Conservation (phyloP, 2,797 vertebrate genomes). For the Hemitrygon akajei region DNA sequence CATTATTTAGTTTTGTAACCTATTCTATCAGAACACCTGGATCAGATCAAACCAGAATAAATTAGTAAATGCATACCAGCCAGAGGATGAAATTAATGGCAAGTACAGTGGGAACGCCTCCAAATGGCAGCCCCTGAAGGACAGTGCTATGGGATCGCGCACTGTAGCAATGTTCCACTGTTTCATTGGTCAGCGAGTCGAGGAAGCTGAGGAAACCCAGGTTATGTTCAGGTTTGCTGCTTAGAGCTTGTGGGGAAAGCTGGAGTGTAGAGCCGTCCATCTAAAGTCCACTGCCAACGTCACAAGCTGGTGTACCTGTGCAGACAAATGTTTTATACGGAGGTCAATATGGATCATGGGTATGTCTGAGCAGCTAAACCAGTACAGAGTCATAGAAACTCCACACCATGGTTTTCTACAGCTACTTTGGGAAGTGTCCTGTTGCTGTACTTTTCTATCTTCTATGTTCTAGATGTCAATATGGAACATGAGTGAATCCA, state of each 20-base stretch:
- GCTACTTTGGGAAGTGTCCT: too few species aligned
- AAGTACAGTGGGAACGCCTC: slow-evolving; percentile 85
- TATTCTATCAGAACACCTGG: too few species aligned
- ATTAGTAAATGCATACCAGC: slow-evolving; percentile 64
- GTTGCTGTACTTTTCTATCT: too few species aligned
- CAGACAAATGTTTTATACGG: not conserved
- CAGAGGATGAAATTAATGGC: slow-evolving; percentile 78
- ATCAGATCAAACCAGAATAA: not conserved
- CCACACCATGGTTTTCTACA: too few species aligned
- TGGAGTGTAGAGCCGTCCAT: slow-evolving; percentile 47
- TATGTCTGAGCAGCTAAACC: too few species aligned
- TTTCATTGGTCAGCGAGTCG: slow-evolving; percentile 59
- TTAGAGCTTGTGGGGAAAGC: slow-evolving; percentile 45
- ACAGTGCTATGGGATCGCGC: slow-evolving; percentile 76
- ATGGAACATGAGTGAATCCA: too few species aligned
- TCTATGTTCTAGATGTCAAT: too few species aligned
- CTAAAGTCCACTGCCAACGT: fast-evolving
- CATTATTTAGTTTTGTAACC: too few species aligned
- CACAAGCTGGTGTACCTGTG: not conserved
- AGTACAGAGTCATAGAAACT: too few species aligned
- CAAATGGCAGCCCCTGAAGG: slow-evolving; percentile 85
- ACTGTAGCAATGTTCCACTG: slow-evolving; percentile 70
- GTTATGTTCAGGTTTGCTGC: slow-evolving; percentile 30
- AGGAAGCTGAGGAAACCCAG: slow-evolving; percentile 52
- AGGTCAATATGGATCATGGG: too few species aligned